These are phyloP conservation scores for Dynastes hyllus DNA, from an alignment of 2,888 invertebrate species.

Conservation along the genomic window DNA sequence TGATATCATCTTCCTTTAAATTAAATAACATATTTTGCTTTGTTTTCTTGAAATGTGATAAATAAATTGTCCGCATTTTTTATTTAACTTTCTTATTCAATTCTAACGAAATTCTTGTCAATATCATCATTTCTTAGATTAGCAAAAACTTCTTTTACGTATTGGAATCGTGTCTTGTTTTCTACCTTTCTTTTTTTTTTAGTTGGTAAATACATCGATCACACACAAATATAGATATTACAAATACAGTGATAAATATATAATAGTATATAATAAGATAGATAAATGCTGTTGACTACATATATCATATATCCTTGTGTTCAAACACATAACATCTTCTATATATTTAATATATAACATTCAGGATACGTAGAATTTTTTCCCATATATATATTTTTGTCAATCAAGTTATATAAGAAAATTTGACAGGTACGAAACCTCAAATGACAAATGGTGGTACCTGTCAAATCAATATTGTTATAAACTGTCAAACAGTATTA, in stretches of 20 bases:
- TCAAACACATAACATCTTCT: conserved; percentile 31
- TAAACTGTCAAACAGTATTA: not conserved
- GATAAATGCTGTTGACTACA: no score
- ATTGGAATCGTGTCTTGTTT: not conserved
- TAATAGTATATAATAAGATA: no score
- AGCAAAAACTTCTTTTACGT: conserved; percentile 3
- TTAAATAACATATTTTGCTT: no score
- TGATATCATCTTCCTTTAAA: not conserved
- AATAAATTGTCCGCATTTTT: no score
- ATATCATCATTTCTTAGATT: conserved; percentile 14
- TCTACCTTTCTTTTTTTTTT: no score
- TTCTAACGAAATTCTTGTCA: conserved; percentile 6
- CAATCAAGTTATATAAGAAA: not conserved
- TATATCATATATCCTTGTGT: conserved; percentile 9
- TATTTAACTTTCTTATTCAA: no score
- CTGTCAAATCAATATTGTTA: not conserved
- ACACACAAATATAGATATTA: no score
- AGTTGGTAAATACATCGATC: no score
- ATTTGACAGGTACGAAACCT: not conserved
- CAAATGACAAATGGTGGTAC: not conserved
- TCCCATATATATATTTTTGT: conserved; percentile 1
- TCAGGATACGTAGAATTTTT: conserved; percentile 1
- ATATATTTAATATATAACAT: conserved; percentile 43
- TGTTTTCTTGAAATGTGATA: no score
- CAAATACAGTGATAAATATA: no score